Conservation (phyloP, 2,113 vertebrate genomes). For the Gasterosteus aculeatus region DNA sequence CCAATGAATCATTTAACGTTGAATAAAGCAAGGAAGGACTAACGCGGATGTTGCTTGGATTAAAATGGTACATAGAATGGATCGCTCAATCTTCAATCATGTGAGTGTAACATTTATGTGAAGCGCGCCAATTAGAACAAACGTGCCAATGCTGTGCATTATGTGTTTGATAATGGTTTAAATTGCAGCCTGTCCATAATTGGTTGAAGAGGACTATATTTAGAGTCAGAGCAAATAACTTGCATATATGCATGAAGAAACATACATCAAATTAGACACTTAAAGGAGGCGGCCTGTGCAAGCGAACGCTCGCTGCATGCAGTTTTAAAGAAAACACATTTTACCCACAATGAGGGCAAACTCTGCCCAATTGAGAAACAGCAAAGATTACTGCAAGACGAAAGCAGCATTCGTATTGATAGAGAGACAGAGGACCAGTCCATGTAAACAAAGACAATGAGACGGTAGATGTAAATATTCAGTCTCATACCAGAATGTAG, state of each 20-base stretch:
- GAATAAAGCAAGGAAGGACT: conserved; percentile 1
- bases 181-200: conserved; percentile 33
- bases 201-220: conserved; percentile 39
- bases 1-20: conserved; percentile 32
- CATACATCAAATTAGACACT: conserved; percentile 3
- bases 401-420: conserved; percentile 31
- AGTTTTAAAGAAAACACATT: conserved; percentile 12
- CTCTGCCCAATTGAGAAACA: conserved; percentile 27
- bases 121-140: conserved; percentile 18
- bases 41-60: conserved; percentile 11
- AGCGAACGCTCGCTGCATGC: conserved; percentile 9
- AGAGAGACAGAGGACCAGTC: conserved; percentile 18
- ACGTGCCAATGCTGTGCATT: conserved; percentile 7
- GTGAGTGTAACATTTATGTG: neutral
- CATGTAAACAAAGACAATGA: conserved; percentile 6
- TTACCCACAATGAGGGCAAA: conserved; percentile 36
- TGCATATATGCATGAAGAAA: neutral
- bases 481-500: conserved; percentile 8
- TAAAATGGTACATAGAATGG: neutral
- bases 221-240: conserved; percentile 30
- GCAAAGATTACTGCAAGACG: conserved; percentile 23
- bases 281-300: neutral
- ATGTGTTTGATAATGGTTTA: conserved; percentile 37
- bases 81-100: too few species aligned
- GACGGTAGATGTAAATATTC: conserved; percentile 31